Base-by-base conservation (phyloP, 1,140 invertebrate species). In the Manduca sexta region DNA sequence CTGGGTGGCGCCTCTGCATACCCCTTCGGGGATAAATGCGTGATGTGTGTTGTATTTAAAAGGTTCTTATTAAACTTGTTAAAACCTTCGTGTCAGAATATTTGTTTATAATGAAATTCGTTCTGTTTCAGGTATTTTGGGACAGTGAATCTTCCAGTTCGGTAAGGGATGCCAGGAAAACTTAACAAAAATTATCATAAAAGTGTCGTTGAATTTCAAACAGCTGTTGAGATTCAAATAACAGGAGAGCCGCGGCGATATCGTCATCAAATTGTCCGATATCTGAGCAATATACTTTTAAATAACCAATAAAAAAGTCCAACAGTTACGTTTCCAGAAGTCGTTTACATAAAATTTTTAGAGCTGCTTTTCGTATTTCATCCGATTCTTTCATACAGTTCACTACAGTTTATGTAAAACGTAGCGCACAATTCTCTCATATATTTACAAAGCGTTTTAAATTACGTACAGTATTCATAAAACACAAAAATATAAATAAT, bases 61-160 rank as follows among this genome's bases (percentile, higher is more conserved):
- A n/a, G n/a, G n/a, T n/a, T n/a, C n/a, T n/a, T n/a, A n/a, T n/a
- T n/a, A n/a, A n/a, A n/a, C n/a, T n/a, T n/a, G n/a, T 15, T 14
- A 14, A 38, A 38, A 16, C 14, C 15, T 2, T 15, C 8, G 13
- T 7, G 35, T 14, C n/a, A 40, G 11, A 1, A 40, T 18, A 17
- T 26, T 26, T 26, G 8, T 35, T 35, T 13, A 13, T 30, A 30
- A 13, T 43, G 41, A 13, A 7, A 46, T 42, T 51, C 6, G 6
- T 45, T 74, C 61, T 70, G 55, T 81, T 81, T 29, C 73, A 78
- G 77, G 74, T 81, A 81, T 81, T 81, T 76, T 74, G 52, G 55
- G 72, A 70, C 50, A 70, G 52, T 61, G 14, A 45, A 13, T 30
- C 18, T 30, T 38, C 56, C 15, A 60, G 51, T 52, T 40, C 52